These are phyloP conservation scores for Dufourea novaeangliae DNA, from an alignment of 1,140 invertebrate species.

Conservation along the genomic window DNA sequence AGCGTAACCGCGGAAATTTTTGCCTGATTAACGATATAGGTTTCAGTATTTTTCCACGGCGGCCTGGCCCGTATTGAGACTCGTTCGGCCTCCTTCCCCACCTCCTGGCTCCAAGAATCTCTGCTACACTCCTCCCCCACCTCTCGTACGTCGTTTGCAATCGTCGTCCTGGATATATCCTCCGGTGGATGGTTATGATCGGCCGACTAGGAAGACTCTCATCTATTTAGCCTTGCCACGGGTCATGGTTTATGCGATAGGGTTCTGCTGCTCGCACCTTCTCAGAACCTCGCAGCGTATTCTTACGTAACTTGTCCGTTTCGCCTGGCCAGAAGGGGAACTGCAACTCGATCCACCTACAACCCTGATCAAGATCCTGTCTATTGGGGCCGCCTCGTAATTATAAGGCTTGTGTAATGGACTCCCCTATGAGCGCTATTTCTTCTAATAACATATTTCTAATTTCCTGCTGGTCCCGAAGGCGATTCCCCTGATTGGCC, in stretches of 20 bases:
- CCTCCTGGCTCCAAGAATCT: constrained; percentile 7
- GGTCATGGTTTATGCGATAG: background rate
- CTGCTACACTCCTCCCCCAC: too few relatives aligned
- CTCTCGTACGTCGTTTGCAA: constrained; percentile 27
- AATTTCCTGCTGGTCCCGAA: background rate
- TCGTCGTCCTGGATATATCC: constrained; percentile 8
- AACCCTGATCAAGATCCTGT: constrained; percentile 10
- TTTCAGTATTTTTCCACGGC: constrained; percentile 70
- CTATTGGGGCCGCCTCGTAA: constrained; percentile 21
- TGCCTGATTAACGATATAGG: constrained; percentile 76
- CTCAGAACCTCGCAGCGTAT: constrained; percentile 14
- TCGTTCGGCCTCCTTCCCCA: constrained; percentile 1
- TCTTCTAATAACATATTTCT: constrained; percentile 23
- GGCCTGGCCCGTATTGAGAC: constrained; percentile 11
- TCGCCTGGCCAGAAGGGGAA: background rate
- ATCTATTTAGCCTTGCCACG: background rate
- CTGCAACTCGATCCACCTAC: background rate
- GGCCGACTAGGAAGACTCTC: background rate
- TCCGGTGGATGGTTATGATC: constrained; percentile 14
- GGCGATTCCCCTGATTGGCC: background rate
- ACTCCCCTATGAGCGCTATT: constrained; percentile 7
- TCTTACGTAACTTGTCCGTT: constrained; percentile 42
- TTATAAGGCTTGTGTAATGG: constrained; percentile 17
- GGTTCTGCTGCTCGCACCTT: background rate
- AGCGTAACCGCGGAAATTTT: constrained; percentile 75